Evolutionary conservation across 2,888 invertebrate species (phyloP).

Genomic region (Adelognathus sp.): DNA sequence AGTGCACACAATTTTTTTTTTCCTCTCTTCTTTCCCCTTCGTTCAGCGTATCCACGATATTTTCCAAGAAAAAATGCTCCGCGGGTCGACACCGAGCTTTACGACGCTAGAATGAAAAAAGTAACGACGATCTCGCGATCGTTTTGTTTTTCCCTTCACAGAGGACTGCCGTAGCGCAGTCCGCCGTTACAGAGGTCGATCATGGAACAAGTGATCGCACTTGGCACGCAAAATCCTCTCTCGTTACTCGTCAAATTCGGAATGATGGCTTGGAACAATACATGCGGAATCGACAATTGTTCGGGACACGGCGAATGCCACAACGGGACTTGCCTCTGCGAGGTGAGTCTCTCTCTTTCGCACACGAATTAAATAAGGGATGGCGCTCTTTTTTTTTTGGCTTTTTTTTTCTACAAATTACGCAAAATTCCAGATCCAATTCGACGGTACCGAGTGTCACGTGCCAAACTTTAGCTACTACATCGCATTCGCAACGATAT

Average conservation of each 20-base stretch:
- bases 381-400: background rate
- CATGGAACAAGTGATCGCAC: slow-evolving; percentile 80
- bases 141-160: slow-evolving; percentile 36
- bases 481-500: slow-evolving; percentile 84
- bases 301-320: slow-evolving; percentile 95
- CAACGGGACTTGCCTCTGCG: slow-evolving; percentile 95
- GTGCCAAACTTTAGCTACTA: slow-evolving; percentile 92
- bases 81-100: too few species aligned
- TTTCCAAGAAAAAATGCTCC: too few species aligned
- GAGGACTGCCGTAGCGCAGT: slow-evolving; percentile 73
- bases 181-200: slow-evolving; percentile 65
- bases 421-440: slow-evolving; percentile 83
- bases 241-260: slow-evolving; percentile 79
- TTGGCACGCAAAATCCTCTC: slow-evolving; percentile 80
- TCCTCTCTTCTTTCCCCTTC: too few species aligned
- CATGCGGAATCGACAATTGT: slow-evolving; percentile 89
- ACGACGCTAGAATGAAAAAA: background rate
- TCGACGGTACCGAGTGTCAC: slow-evolving; percentile 91
- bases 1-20: too few species aligned
- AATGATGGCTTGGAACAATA: slow-evolving; percentile 79
- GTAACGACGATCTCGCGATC: background rate
- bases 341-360: slow-evolving; percentile 84
- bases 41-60: too few species aligned
- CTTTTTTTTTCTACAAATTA: background rate
- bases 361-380: background rate